These are phyloP conservation scores for Tragopan temminckii DNA, from an alignment of 2,797 vertebrate genomes.

Conservation along the genomic window DNA sequence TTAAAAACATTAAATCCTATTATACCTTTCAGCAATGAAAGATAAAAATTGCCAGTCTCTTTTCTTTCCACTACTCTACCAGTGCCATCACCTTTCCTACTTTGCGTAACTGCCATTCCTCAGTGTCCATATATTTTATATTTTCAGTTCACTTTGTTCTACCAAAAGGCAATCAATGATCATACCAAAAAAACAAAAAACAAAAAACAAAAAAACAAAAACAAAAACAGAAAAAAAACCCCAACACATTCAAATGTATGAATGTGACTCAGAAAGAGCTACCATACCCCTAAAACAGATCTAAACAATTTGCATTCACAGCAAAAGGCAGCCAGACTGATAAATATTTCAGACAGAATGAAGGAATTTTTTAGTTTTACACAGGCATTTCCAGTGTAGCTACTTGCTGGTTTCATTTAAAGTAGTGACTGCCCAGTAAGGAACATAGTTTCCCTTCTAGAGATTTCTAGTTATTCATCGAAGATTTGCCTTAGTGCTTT, in stretches of 20 bases:
- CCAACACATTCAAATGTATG: not conserved
- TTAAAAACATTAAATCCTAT: slow-evolving; percentile 31
- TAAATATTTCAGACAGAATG: not conserved
- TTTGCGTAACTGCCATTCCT: not conserved
- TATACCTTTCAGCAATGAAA: slow-evolving; percentile 6
- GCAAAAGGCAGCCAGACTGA: not conserved
- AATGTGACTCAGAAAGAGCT: not conserved
- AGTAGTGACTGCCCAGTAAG: not conserved
- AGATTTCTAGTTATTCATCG: not conserved
- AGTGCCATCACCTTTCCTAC: not conserved
- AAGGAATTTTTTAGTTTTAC: not conserved
- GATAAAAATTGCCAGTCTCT: not conserved
- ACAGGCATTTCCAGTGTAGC: not conserved
- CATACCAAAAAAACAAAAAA: too few relatives aligned
- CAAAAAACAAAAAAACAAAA: not conserved
- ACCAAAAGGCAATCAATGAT: not conserved
- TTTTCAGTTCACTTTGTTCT: not conserved
- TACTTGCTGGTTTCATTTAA: not conserved
- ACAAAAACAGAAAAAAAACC: not conserved
- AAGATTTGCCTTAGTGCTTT: not conserved
- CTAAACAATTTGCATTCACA: not conserved
- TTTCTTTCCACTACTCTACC: not conserved
- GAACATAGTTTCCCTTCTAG: not conserved
- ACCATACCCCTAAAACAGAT: not conserved
- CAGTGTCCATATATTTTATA: not conserved